Base-by-base conservation (phyloP, 2,888 invertebrate species). In the Dione vanillae region DNA sequence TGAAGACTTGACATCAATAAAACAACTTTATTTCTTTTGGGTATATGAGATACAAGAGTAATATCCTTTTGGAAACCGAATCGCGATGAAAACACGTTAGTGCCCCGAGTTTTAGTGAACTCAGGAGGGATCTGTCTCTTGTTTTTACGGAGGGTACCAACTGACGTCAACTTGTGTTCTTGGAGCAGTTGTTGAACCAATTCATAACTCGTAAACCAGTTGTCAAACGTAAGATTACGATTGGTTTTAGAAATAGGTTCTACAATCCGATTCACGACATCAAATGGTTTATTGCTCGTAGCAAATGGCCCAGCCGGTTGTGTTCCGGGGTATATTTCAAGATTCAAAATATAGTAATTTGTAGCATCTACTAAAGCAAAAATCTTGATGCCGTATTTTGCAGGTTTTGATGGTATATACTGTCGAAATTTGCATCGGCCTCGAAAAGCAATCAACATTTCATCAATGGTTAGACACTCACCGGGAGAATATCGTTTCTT, bases 251-350 rank as follows among this genome's bases (percentile, higher is more conserved):
- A 58, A 19, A 78, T 70, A 0, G 75, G 72, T 41, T 56, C 19
- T 8, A 75, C 65, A 2, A 77, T 14, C 11, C 76, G 52, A 9
- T 71, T 20, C 1, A 75, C 74, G 11, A 75, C 47, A 45, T 74
- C 74, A 59, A 61, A 68, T 8, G 72, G 58, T 10, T 67, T 71
- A 45, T 75, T 75, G 51, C 73, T 73, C 11, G 59, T 43, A 16
- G 12, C 14, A 52, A 52, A 76, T 35, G 75, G 74, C 0, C 74
- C 74, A 51, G 40, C 67, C 5, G 74, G 75, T 49, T 78, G 77
- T 43, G 72, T 74, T 35, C 77, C 78, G 2, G 73, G 56, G 45
- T 78, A 79, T 12, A 77, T 69, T 61, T 78, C 77, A 12, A 78
- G 41, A 40, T 78, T 76, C 0, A 56, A 9, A 9, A 71, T 59